Percentiles rank a stretch among this genome's conserved stretches.
phyloP scores from a whole-genome alignment of 2,888 invertebrate species.

The Sarcophaga rosellei region DNA sequence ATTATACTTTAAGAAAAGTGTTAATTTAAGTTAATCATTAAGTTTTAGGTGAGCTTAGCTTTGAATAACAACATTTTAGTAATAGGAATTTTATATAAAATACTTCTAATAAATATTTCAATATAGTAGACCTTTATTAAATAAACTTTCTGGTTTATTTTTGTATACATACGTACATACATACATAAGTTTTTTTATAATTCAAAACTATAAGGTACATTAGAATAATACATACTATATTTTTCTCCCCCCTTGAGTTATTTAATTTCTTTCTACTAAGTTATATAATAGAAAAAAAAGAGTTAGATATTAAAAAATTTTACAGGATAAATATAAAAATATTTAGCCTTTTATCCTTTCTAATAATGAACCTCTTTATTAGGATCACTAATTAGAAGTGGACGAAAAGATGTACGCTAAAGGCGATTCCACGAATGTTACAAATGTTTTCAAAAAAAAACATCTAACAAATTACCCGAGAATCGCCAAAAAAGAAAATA shows the following conservation, averaged over 20 bases:
- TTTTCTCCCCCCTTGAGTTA: too few relatives aligned
- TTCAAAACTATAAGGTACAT: too few relatives aligned
- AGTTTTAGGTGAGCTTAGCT: background rate
- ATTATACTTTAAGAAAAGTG: background rate
- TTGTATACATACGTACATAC: too few relatives aligned
- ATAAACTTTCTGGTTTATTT: too few relatives aligned
- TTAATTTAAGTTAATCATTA: background rate
- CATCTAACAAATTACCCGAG: constrained; percentile 35
- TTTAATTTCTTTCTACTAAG: too few relatives aligned
- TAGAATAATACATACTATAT: too few relatives aligned
- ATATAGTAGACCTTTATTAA: too few relatives aligned
- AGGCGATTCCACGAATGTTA: constrained; percentile 29
- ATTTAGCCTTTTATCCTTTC: constrained; percentile 48
- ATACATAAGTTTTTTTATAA: too few relatives aligned
- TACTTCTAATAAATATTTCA: background rate
- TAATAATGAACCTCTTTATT: constrained; percentile 57
- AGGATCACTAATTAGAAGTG: constrained; percentile 56
- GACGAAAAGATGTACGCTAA: constrained; percentile 40
- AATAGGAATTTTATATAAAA: constrained; percentile 18
- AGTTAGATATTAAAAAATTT: constrained; percentile 6
- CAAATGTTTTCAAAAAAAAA: constrained; percentile 44
- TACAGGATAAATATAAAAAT: constrained; percentile 36
- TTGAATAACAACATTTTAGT: constrained; percentile 9
- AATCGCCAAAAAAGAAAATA: constrained; percentile 46
- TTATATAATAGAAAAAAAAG: background rate